Conservation (phyloP, 2,888 invertebrate species). For the Melanchra persicariae region DNA sequence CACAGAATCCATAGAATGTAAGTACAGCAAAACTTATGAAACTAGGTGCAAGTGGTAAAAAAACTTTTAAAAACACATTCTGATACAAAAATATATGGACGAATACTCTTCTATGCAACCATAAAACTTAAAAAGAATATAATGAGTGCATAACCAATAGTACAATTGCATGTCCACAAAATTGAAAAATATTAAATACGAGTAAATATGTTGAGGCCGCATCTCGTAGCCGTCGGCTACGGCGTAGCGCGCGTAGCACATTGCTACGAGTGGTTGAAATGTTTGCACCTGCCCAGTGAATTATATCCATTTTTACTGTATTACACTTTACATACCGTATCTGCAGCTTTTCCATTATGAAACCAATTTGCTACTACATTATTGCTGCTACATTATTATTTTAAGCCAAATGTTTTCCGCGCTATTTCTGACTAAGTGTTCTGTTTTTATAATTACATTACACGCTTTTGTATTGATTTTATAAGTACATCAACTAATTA, state of each 20-base stretch:
- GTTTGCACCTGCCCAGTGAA: neutral
- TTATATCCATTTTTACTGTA: neutral
- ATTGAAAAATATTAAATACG: neutral
- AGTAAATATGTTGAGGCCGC: neutral
- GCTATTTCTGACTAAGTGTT: neutral
- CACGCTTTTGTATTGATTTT: neutral
- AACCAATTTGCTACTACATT: neutral
- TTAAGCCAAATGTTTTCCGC: no score
- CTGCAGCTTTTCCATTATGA: neutral
- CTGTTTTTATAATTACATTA: no score
- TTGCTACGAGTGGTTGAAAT: neutral
- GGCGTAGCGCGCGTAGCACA: slow-evolving; percentile 41
- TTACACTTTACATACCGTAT: slow-evolving; percentile 6
- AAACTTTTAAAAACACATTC: no score
- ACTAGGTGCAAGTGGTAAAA: no score
- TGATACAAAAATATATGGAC: no score
- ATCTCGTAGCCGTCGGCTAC: slow-evolving; percentile 31
- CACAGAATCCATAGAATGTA: no score
- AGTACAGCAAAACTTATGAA: no score
- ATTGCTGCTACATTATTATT: neutral
- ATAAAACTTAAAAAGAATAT: neutral
- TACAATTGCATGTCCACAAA: neutral
- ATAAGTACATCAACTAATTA: no score
- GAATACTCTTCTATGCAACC: no score
- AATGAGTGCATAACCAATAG: neutral